Evolutionary conservation across 2,888 invertebrate genomes (phyloP), one percentile per base, ranked within the genome.

Genomic region (Agrotis ipsilon): DNA sequence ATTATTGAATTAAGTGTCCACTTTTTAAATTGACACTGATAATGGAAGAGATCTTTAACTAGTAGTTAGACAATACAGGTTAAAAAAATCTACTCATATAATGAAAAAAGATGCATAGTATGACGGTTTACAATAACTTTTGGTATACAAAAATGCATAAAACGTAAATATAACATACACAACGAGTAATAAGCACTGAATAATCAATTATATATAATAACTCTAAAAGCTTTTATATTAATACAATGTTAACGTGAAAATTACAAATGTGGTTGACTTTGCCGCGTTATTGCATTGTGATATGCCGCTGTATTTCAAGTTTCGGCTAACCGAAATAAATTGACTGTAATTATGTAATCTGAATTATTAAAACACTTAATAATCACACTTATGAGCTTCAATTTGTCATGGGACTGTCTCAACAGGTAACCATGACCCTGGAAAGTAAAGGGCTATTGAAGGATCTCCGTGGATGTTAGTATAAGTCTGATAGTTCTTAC

Each of bases 151-250:
- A n/a, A 39, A 7, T 16, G 3, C n/a, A 46, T 2, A 16, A 16
- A 13, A 68, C n/a, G 4, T 14, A 39, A 39, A 39, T 39, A 4
- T 6, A 11, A 39, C 39, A 39, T 39, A 39, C 9, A 11, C 32
- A 45, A 70, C 39, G 39, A 21, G 6, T 18, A 27, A 2, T 16
- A 27, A 63, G 43, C 63, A 55, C 48, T 58, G 6, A 6, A 45
- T 62, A 27, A 52, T 48, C 9, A 16, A 49, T 51, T 32, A 59
- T 21, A 24, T 32, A 59, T 21, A 24, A 18, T 48, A 43, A 54
- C 58, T 27, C 13, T 59, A 74, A 67, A 74, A 59, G 75, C 59
- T 68, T 73, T 49, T 43, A 59, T 27, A 27, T 9, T 24, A 43
- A 48, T 62, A 55, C 16, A 48, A 14, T 51, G 18, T 59, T 54